phyloP scores from a whole-genome alignment of 2,113 vertebrate genomes.

The Marmota monax region DNA sequence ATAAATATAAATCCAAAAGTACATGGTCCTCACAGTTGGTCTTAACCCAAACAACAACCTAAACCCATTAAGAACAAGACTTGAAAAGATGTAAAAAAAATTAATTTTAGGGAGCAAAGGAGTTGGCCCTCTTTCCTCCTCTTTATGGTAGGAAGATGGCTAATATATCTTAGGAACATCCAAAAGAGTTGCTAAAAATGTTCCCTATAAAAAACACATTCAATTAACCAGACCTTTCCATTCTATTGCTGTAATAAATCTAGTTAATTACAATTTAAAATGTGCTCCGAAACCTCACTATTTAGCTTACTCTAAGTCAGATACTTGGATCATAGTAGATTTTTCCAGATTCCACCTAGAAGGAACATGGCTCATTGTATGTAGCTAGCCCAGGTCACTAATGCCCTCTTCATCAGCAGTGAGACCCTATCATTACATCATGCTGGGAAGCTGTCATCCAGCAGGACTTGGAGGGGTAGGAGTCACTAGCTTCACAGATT shows the following conservation, averaged over 20 bases:
- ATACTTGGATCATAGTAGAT: neutral
- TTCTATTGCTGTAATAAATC: neutral
- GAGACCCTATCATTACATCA: no score
- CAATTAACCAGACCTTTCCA: neutral
- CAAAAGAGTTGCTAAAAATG: slow-evolving; percentile 4
- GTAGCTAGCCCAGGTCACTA: neutral
- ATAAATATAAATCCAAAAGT: slow-evolving; percentile 17
- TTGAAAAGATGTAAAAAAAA: neutral
- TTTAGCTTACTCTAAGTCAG: neutral
- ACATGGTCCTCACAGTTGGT: neutral
- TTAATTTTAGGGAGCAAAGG: neutral
- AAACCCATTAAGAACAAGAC: neutral
- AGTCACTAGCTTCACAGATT: neutral
- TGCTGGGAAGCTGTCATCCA: neutral
- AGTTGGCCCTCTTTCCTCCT: neutral
- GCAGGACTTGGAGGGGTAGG: neutral
- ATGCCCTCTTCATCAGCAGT: neutral
- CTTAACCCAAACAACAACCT: neutral
- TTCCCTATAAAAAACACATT: slow-evolving; percentile 3
- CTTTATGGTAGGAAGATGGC: neutral
- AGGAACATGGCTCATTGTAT: neutral
- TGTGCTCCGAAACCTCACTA: neutral
- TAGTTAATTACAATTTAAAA: neutral
- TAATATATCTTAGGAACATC: neutral
- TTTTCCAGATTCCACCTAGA: neutral